Conservation (phyloP, 2,797 vertebrate species). For the Rhabdophis nuchalis region DNA sequence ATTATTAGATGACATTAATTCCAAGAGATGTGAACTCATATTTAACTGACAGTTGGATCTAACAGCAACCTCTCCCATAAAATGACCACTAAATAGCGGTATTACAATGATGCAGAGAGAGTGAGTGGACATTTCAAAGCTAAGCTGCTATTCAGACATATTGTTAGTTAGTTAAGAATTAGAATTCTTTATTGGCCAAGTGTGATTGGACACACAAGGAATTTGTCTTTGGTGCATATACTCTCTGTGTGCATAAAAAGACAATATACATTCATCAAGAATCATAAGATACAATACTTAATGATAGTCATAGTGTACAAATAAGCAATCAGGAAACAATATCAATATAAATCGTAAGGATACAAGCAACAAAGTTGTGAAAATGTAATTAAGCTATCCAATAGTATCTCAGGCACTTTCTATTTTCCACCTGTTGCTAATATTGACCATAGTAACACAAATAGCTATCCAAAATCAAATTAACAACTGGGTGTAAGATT, state of each 20-base stretch:
- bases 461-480: background rate
- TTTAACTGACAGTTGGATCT: background rate
- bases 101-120: background rate
- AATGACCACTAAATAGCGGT: background rate
- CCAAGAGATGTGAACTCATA: background rate
- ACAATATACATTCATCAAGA: too few relatives aligned
- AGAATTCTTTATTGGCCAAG: too few relatives aligned
- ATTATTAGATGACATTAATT: background rate
- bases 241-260: too few relatives aligned
- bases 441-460: background rate
- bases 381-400: background rate
- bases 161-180: background rate
- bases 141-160: background rate
- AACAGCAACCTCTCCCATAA: background rate
- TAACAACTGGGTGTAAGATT: background rate
- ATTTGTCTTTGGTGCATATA: too few relatives aligned
- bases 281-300: too few relatives aligned
- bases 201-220: too few relatives aligned
- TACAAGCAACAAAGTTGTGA: background rate
- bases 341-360: too few relatives aligned
- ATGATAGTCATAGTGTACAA: too few relatives aligned
- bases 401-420: background rate
- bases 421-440: background rate
- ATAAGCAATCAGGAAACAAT: too few relatives aligned
- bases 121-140: background rate